Percentiles rank a stretch among this genome's conserved stretches.
phyloP scores from a whole-genome alignment of 2,888 invertebrate genomes.

The Drosophila kokeensis region DNA sequence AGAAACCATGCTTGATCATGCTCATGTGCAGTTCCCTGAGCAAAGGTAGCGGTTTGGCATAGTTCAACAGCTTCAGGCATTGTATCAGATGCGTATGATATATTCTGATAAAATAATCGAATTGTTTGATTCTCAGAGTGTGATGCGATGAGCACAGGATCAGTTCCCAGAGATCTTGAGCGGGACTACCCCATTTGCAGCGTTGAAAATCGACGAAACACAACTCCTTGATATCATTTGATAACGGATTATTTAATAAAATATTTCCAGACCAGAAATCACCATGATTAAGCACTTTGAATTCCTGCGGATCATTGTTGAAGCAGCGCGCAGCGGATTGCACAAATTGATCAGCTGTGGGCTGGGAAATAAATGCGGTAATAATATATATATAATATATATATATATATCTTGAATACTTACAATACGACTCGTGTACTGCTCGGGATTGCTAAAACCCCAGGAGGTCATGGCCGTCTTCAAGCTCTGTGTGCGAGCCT shows the following conservation, averaged over 20 bases:
- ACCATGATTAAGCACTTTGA: constrained; percentile 84
- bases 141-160: constrained; percentile 81
- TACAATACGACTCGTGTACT: constrained; percentile 76
- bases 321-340: constrained; percentile 75
- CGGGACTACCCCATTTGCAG: constrained; percentile 83
- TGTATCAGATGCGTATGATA: constrained; percentile 81
- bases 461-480: constrained; percentile 79
- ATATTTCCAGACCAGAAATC: constrained; percentile 84
- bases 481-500: constrained; percentile 74
- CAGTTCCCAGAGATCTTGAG: constrained; percentile 82
- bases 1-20: constrained; percentile 82
- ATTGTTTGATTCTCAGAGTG: constrained; percentile 78
- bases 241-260: constrained; percentile 74
- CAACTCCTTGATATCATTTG: constrained; percentile 78
- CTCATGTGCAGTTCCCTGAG: constrained; percentile 81
- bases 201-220: constrained; percentile 83
- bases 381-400: too few relatives aligned
- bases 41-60: constrained; percentile 74
- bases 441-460: constrained; percentile 75
- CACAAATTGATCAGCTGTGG: constrained; percentile 82
- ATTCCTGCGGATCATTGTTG: constrained; percentile 70
- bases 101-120: constrained; percentile 80
- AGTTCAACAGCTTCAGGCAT: constrained; percentile 77
- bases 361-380: constrained; percentile 47
- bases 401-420: constrained; percentile 36